phyloP scores from a whole-genome alignment of 2,797 vertebrate species.

The Erithacus rubecula region DNA sequence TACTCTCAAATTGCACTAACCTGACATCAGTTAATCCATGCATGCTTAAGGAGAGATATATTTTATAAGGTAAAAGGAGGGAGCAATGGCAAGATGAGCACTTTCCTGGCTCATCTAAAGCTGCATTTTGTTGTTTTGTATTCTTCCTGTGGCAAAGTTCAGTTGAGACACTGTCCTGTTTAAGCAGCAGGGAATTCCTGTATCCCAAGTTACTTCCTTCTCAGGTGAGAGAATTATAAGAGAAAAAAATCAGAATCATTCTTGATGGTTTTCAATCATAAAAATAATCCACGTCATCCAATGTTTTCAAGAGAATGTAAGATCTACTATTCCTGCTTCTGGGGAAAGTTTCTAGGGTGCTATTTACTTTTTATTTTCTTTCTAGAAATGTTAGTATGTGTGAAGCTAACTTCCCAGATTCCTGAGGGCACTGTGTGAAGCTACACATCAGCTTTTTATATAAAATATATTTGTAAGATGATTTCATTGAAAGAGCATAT shows the following conservation, averaged over 20 bases:
- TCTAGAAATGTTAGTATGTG: background rate
- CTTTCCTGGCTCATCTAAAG: background rate
- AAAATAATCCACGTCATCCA: background rate
- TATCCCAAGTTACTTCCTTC: background rate
- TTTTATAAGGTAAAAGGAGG: background rate
- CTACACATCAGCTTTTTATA: background rate
- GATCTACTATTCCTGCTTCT: background rate
- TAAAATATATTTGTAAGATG: background rate
- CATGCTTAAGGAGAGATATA: background rate
- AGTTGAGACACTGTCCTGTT: background rate
- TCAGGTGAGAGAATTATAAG: background rate
- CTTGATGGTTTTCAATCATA: background rate
- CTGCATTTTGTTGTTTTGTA: background rate
- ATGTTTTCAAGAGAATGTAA: background rate
- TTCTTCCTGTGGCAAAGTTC: background rate
- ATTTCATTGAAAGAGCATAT: background rate
- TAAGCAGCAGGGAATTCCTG: background rate
- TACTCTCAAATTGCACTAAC: background rate
- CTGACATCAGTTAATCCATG: background rate
- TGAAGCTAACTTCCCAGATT: background rate
- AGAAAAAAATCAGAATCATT: background rate
- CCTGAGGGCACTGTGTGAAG: background rate
- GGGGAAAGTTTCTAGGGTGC: background rate
- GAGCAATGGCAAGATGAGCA: background rate
- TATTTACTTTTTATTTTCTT: background rate